phyloP scores from a whole-genome alignment of 2,113 vertebrate genomes.

The Potamarius usumacintae region DNA sequence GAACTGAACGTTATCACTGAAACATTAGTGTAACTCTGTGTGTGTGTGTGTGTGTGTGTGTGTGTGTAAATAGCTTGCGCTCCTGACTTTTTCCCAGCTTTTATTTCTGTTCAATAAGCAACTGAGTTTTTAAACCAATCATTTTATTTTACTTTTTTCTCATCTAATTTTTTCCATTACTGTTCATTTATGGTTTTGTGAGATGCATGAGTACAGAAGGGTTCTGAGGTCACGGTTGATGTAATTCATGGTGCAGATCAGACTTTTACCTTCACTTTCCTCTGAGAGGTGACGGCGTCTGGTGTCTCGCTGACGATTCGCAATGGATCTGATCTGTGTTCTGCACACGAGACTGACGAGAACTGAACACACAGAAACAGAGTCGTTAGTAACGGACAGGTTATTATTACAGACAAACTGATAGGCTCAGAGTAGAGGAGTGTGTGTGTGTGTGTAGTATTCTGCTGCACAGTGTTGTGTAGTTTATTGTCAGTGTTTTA shows the following conservation, averaged over 20 bases:
- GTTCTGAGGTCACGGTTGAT: background rate
- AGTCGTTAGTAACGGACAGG: background rate
- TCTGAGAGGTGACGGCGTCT: slow-evolving; percentile 19
- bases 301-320: slow-evolving; percentile 12
- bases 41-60: too few relatives aligned
- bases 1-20: background rate
- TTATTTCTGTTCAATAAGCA: background rate
- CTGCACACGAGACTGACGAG: slow-evolving; percentile 29
- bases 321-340: slow-evolving; percentile 38
- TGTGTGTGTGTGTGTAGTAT: too few relatives aligned
- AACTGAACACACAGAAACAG: background rate
- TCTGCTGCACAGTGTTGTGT: too few relatives aligned
- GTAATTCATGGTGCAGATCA: background rate
- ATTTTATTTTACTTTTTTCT: background rate
- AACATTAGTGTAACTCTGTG: background rate
- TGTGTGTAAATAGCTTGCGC: background rate
- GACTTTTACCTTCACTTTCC: slow-evolving; percentile 46
- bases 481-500: too few relatives aligned
- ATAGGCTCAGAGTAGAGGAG: too few relatives aligned
- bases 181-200: background rate
- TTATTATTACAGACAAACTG: background rate
- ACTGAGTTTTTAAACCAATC: background rate
- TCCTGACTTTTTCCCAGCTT: background rate
- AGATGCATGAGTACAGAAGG: background rate
- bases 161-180: background rate